Percentiles rank a stretch among this genome's conserved stretches.
Evolutionary conservation across 2,113 vertebrate genomes (phyloP).

Genomic region (Ophiodon elongatus): DNA sequence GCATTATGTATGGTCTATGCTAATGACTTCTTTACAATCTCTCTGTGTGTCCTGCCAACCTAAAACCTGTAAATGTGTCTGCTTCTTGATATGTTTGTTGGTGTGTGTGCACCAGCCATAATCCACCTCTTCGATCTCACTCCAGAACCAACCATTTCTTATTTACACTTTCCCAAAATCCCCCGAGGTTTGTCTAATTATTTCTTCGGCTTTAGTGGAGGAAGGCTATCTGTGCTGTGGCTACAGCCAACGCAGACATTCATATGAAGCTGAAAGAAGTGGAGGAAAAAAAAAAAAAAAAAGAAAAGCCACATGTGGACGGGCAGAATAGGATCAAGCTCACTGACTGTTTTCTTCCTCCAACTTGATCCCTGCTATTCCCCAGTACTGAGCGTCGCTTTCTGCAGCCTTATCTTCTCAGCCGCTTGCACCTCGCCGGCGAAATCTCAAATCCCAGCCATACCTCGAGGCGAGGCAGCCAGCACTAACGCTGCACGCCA

Average conservation of each 20-base stretch:
- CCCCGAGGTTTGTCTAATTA: conserved; percentile 68
- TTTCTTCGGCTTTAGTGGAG: conserved; percentile 63
- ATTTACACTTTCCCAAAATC: conserved; percentile 56
- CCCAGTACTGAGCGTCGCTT: conserved; percentile 54
- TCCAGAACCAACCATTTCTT: conserved; percentile 11
- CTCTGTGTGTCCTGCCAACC: neutral
- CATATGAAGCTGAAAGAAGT: conserved; percentile 25
- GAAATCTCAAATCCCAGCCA: conserved; percentile 71
- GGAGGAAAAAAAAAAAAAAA: neutral
- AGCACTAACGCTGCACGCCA: conserved; percentile 55
- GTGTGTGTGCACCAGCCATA: conserved; percentile 15
- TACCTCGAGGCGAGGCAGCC: conserved; percentile 68
- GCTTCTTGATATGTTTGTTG: neutral
- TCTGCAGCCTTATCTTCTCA: conserved; percentile 66
- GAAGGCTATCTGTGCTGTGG: conserved; percentile 47
- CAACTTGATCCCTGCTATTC: conserved; percentile 65
- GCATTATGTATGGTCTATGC: neutral
- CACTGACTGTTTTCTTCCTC: conserved; percentile 54
- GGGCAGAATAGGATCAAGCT: conserved; percentile 69
- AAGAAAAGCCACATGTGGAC: conserved; percentile 35
- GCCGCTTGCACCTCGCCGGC: conserved; percentile 54
- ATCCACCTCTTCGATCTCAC: conserved; percentile 21
- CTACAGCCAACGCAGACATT: conserved; percentile 40
- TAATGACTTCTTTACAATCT: neutral
- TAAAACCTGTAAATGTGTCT: neutral